These are phyloP conservation scores for Serrognathus titanus DNA, from an alignment of 2,888 invertebrate genomes.

Conservation along the genomic window DNA sequence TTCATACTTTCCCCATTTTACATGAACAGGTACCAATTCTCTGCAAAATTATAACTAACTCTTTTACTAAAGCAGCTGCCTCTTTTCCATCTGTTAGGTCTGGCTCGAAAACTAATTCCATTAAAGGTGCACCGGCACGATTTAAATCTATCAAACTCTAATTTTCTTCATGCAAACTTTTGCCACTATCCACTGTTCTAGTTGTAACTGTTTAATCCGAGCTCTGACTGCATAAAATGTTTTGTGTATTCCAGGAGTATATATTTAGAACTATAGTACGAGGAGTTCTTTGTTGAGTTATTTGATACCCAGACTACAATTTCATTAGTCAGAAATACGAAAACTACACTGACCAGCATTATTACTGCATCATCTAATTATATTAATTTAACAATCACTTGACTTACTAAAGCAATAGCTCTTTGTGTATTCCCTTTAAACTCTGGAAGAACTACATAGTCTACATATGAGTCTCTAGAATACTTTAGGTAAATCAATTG, in stretches of 20 bases:
- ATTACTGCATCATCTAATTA: too few species aligned
- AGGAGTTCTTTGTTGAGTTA: slow-evolving; percentile 91
- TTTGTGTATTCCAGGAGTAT: slow-evolving; percentile 62
- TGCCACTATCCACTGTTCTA: slow-evolving; percentile 99
- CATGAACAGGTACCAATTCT: slow-evolving; percentile 83
- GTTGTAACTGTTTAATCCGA: slow-evolving; percentile 82
- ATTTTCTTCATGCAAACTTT: slow-evolving; percentile 74
- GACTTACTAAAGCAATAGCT: too few species aligned
- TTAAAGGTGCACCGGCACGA: slow-evolving; percentile 88
- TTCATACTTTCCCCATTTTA: slow-evolving; percentile 72
- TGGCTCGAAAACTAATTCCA: slow-evolving; percentile 96
- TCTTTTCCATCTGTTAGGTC: slow-evolving; percentile 87
- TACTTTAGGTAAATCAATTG: too few species aligned
- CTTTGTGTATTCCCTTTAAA: too few species aligned
- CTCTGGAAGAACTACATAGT: too few species aligned
- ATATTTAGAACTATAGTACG: slow-evolving; percentile 71
- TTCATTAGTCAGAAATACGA: slow-evolving; percentile 47
- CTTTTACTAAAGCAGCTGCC: slow-evolving; percentile 88
- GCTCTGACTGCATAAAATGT: slow-evolving; percentile 66
- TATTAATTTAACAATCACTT: too few species aligned
- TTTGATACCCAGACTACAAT: slow-evolving; percentile 80
- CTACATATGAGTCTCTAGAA: too few species aligned
- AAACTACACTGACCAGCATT: too few species aligned
- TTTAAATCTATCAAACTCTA: slow-evolving; percentile 88
- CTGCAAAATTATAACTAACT: slow-evolving; percentile 77